Conservation (phyloP, 1,140 invertebrate species). For the Dryas iulia region DNA sequence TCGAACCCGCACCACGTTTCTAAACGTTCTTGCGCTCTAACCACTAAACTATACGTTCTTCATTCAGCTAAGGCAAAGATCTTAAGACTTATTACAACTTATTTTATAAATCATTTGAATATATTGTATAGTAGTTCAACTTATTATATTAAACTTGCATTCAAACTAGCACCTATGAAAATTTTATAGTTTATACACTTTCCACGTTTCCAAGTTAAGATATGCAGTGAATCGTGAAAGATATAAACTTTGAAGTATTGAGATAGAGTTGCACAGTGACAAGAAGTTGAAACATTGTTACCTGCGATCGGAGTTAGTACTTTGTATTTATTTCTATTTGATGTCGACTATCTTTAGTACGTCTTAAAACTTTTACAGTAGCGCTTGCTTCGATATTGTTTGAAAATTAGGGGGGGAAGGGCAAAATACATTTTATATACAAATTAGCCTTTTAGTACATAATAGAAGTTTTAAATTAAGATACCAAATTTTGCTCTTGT, state of each 20-base stretch:
- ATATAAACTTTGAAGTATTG: slow-evolving; percentile 11
- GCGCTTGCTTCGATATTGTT: neutral
- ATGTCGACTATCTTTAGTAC: neutral
- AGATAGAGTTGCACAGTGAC: neutral
- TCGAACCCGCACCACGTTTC: too few relatives aligned
- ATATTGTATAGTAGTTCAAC: too few relatives aligned
- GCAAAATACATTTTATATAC: too few relatives aligned
- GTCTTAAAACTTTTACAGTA: neutral
- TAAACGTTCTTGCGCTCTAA: too few relatives aligned
- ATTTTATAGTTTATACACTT: slow-evolving; percentile 11
- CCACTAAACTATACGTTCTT: too few relatives aligned
- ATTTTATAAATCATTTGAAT: too few relatives aligned
- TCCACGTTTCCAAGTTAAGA: slow-evolving; percentile 1
- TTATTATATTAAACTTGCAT: neutral
- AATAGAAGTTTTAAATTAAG: too few relatives aligned
- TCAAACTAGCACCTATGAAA: neutral
- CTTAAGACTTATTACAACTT: too few relatives aligned
- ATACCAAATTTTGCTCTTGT: too few relatives aligned
- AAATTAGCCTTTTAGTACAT: too few relatives aligned
- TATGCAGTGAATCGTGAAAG: slow-evolving; percentile 4
- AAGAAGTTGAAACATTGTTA: slow-evolving; percentile 3
- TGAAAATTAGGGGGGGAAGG: neutral
- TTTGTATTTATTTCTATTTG: slow-evolving; percentile 1
- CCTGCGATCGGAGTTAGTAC: neutral
- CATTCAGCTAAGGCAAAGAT: too few relatives aligned